Conservation (phyloP, 2,113 vertebrate species). For the Capra hircus region DNA sequence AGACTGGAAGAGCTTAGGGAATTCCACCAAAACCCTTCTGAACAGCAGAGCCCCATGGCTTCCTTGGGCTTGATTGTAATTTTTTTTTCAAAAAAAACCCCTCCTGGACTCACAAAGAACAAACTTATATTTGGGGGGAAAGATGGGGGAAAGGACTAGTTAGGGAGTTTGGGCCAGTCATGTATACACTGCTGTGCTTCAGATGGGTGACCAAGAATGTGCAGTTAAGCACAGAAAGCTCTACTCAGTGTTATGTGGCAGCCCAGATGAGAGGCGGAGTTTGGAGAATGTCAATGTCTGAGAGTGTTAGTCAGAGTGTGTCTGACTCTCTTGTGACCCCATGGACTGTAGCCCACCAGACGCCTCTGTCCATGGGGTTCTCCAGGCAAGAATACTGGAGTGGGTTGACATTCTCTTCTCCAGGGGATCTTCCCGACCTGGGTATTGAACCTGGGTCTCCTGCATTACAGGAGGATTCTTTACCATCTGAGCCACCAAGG, state of each 20-base stretch:
- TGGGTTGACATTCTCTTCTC: neutral
- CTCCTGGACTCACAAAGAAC: neutral
- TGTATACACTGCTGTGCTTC: neutral
- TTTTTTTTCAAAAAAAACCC: neutral
- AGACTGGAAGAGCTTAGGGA: neutral
- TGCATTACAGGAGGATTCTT: neutral
- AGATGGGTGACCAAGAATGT: neutral
- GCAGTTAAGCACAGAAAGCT: neutral
- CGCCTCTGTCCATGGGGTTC: neutral
- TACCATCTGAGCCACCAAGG: neutral
- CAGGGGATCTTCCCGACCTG: neutral
- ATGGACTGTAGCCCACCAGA: neutral
- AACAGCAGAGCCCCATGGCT: neutral
- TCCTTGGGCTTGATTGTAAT: neutral
- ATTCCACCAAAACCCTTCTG: rapidly evolving
- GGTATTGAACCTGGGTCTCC: neutral
- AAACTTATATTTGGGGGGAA: neutral
- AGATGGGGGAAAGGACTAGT: neutral
- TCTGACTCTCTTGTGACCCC: neutral
- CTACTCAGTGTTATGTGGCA: neutral
- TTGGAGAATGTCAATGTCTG: neutral
- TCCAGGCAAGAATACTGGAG: neutral
- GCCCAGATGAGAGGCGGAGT: rapidly evolving
- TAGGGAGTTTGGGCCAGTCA: neutral
- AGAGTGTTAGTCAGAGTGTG: neutral